A percentile compares a stretch with the other conserved stretches of the same genome.
These are phyloP conservation scores for Apolygus lucorum DNA, from an alignment of 1,140 invertebrate species.

Conservation along the genomic window DNA sequence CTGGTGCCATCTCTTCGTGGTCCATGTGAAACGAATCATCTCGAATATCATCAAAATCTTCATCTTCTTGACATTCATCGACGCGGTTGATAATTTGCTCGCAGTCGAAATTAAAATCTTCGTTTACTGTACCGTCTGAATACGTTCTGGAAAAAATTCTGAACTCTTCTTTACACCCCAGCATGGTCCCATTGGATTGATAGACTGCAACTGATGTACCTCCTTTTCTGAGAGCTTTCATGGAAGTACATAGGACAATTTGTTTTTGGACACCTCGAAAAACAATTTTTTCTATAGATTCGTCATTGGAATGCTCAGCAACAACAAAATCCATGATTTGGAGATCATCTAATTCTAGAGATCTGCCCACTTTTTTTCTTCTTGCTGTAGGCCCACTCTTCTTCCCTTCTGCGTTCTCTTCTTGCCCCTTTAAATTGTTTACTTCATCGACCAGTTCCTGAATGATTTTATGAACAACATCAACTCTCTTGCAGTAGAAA, in stretches of 20 bases:
- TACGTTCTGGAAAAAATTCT: conserved; percentile 12
- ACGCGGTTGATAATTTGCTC: not conserved
- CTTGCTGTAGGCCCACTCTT: not conserved
- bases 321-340: not conserved
- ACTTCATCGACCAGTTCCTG: not conserved
- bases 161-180: conserved; percentile 24
- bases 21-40: not conserved
- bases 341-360: not conserved
- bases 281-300: not conserved
- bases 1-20: not conserved
- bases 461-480: not conserved
- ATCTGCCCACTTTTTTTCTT: not conserved
- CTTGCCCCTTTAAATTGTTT: not conserved
- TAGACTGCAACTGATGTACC: not conserved
- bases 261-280: not conserved
- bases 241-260: not conserved
- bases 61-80: not conserved
- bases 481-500: conserved; percentile 23
- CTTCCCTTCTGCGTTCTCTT: not conserved
- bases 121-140: conserved; percentile 15
- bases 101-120: conserved; percentile 3
- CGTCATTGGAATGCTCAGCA: not conserved
- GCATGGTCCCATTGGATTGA: not conserved
- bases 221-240: conserved; percentile 15
- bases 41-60: not conserved